Conservation (phyloP, 2,888 invertebrate genomes). For the Scelioninae gen. 2 region DNA sequence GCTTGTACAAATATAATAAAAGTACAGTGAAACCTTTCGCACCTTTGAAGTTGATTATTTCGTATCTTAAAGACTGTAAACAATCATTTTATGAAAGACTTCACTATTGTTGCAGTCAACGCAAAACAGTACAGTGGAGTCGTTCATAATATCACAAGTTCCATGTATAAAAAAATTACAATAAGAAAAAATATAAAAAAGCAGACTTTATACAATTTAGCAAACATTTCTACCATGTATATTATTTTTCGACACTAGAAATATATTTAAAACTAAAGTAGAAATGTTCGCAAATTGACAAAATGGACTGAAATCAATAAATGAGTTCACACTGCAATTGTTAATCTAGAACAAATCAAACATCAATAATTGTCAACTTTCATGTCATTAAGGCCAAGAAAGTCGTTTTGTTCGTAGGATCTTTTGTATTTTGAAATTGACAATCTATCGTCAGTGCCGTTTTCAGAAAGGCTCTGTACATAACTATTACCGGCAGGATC, state of each 20-base stretch:
- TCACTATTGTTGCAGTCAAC: neutral
- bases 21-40: constrained; percentile 5
- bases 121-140: neutral
- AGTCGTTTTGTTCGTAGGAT: constrained; percentile 93
- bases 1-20: constrained; percentile 31
- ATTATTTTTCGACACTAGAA: constrained; percentile 2
- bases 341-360: constrained; percentile 1
- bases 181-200: too few relatives aligned
- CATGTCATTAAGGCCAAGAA: constrained; percentile 96
- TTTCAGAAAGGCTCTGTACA: constrained; percentile 85
- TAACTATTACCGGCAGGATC: constrained; percentile 99
- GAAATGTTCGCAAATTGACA: neutral
- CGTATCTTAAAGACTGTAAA: too few relatives aligned
- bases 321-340: constrained; percentile 2
- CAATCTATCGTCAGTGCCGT: constrained; percentile 83
- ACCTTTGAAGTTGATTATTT: too few relatives aligned
- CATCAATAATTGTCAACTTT: constrained; percentile 88
- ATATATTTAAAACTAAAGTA: constrained; percentile 1
- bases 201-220: constrained; percentile 1
- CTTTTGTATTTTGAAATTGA: constrained; percentile 88
- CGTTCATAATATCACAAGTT: neutral
- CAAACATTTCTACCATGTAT: neutral
- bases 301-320: neutral
- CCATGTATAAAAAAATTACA: neutral
- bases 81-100: neutral